These are phyloP conservation scores for Pasiphila rectangulata DNA, from an alignment of 2,888 invertebrate genomes.

Conservation along the genomic window DNA sequence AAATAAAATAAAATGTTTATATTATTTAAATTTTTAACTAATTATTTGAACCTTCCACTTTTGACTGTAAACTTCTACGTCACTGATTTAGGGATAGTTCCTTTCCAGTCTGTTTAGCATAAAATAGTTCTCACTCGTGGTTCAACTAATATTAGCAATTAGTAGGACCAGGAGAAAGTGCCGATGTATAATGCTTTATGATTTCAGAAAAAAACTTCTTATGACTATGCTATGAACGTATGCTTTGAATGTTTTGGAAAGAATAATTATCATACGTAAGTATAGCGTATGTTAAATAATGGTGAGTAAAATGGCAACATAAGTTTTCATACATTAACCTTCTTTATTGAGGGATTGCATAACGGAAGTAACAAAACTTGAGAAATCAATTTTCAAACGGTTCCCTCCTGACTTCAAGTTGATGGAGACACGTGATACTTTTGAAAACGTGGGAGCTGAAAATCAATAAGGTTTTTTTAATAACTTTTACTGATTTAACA, in stretches of 20 bases:
- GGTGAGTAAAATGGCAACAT: not conserved
- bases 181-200: constrained; percentile 12
- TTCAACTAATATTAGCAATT: too few relatives aligned
- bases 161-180: too few relatives aligned
- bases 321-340: constrained; percentile 32
- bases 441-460: constrained; percentile 81
- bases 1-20: constrained; percentile 25
- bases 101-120: too few relatives aligned
- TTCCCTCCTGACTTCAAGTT: constrained; percentile 81
- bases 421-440: constrained; percentile 80
- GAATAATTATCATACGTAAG: constrained; percentile 17
- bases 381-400: constrained; percentile 81
- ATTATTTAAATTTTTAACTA: constrained; percentile 25
- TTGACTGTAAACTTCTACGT: too few relatives aligned
- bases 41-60: too few relatives aligned
- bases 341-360: constrained; percentile 64
- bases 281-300: too few relatives aligned
- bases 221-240: constrained; percentile 8
- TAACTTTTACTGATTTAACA: not conserved
- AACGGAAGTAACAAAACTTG: constrained; percentile 67
- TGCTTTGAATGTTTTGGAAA: constrained; percentile 20
- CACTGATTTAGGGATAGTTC: too few relatives aligned
- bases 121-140: too few relatives aligned
- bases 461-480: constrained; percentile 33
- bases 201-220: constrained; percentile 38